Percentiles rank a stretch among this genome's conserved stretches.
These are phyloP conservation scores for Drosophila ogumai DNA, from an alignment of 1,140 invertebrate genomes.

Conservation along the genomic window DNA sequence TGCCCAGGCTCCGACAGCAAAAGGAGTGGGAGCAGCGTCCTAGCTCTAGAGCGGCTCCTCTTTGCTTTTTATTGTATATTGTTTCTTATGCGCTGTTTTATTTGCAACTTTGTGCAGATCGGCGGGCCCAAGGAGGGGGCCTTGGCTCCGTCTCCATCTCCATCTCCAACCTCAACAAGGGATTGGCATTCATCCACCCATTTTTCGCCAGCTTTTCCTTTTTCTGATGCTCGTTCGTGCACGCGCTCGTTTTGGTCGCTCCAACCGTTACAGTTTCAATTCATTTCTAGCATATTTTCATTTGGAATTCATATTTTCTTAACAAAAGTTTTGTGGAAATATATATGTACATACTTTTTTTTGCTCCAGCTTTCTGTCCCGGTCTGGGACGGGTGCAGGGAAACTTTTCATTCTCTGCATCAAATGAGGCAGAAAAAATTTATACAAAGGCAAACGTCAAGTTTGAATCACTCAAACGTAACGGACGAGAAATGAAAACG, in stretches of 20 bases:
- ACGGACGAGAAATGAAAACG: conserved; percentile 81
- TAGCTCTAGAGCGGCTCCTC: conserved; percentile 26
- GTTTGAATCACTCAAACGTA: conserved; percentile 83
- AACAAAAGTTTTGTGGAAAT: conserved; percentile 78
- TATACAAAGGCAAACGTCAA: conserved; percentile 82
- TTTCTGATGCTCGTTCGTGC: conserved; percentile 72
- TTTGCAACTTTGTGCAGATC: conserved; percentile 73
- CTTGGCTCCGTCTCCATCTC: neutral
- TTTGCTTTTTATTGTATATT: conserved; percentile 75
- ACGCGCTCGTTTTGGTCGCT: conserved; percentile 68
- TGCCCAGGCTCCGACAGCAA: conserved; percentile 22
- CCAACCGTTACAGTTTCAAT: conserved; percentile 79
- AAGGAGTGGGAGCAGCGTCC: conserved; percentile 4
- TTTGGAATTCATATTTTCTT: conserved; percentile 84
- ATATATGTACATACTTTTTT: conserved; percentile 15
- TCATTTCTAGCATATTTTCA: conserved; percentile 83
- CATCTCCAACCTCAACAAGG: conserved; percentile 12
- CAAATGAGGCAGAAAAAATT: conserved; percentile 81
- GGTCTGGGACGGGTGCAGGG: conserved; percentile 34
- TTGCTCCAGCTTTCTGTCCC: conserved; percentile 19
- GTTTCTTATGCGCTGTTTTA: conserved; percentile 82
- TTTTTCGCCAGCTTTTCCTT: conserved; percentile 15
- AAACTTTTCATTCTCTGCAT: conserved; percentile 82
- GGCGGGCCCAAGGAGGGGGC: neutral
- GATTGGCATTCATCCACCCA: conserved; percentile 61